Evolutionary conservation across 2,888 invertebrate species (phyloP).

Genomic region (Cephus spinipes): DNA sequence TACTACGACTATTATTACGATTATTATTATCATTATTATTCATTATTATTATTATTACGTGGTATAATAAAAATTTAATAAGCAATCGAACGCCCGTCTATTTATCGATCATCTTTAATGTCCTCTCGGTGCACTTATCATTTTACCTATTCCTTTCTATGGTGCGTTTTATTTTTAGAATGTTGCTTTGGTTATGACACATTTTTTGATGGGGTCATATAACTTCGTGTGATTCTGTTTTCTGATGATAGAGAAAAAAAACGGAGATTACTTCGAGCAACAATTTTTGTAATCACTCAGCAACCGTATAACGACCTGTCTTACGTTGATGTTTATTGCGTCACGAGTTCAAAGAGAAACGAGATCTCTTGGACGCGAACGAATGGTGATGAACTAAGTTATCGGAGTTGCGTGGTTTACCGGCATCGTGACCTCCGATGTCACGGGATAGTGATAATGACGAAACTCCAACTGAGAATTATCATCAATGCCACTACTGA

Average conservation of each 20-base stretch:
- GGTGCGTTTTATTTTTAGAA: too few species aligned
- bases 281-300: background rate
- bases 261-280: background rate
- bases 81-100: slow-evolving; percentile 38
- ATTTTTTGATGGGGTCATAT: background rate
- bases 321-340: background rate
- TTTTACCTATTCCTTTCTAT: background rate
- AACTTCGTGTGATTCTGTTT: background rate
- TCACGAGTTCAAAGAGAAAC: background rate
- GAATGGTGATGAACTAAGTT: background rate
- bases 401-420: slow-evolving; percentile 3
- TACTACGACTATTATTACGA: slow-evolving; percentile 31
- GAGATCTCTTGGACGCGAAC: background rate
- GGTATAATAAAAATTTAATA: slow-evolving; percentile 66
- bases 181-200: too few species aligned
- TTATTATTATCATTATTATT: slow-evolving; percentile 38
- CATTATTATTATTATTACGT: slow-evolving; percentile 62
- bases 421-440: slow-evolving; percentile 36
- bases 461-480: background rate
- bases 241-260: background rate
- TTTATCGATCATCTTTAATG: background rate
- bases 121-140: background rate
- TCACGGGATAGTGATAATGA: slow-evolving; percentile 22
- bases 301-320: background rate
- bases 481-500: background rate